phyloP scores from a whole-genome alignment of 1,140 invertebrate species.

The Periplaneta americana region DNA sequence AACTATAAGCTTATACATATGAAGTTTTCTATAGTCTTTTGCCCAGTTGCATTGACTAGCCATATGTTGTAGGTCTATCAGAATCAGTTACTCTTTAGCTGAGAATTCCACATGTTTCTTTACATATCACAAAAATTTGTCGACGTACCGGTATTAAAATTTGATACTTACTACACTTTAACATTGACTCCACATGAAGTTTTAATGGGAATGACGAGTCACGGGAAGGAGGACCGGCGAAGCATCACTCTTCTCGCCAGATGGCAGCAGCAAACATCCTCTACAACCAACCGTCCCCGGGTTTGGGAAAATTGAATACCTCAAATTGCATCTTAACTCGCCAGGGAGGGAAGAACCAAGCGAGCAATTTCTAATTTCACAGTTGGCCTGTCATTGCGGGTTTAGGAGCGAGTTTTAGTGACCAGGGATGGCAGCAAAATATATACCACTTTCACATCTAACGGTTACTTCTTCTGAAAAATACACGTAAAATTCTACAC shows the following conservation, averaged over 20 bases:
- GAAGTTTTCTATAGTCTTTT: no score
- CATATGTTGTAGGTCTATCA: no score
- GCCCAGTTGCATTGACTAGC: no score
- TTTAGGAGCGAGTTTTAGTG: background rate
- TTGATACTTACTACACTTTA: background rate
- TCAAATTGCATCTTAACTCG: background rate
- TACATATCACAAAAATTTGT: no score
- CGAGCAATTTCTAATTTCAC: background rate
- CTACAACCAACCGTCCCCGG: background rate
- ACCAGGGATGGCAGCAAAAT: background rate
- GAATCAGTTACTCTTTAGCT: no score
- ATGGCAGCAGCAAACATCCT: background rate
- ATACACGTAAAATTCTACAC: no score
- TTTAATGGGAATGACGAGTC: background rate
- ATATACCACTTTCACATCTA: no score
- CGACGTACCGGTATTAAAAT: no score
- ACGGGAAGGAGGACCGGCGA: background rate
- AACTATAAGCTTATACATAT: no score
- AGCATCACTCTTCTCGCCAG: background rate
- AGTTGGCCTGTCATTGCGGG: background rate
- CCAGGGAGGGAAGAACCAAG: background rate
- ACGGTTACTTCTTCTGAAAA: no score
- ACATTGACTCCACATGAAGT: background rate
- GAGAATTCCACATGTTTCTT: no score
- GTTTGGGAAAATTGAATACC: background rate